phyloP scores from a whole-genome alignment of 2,797 vertebrate genomes.

The Hydrophis major region DNA sequence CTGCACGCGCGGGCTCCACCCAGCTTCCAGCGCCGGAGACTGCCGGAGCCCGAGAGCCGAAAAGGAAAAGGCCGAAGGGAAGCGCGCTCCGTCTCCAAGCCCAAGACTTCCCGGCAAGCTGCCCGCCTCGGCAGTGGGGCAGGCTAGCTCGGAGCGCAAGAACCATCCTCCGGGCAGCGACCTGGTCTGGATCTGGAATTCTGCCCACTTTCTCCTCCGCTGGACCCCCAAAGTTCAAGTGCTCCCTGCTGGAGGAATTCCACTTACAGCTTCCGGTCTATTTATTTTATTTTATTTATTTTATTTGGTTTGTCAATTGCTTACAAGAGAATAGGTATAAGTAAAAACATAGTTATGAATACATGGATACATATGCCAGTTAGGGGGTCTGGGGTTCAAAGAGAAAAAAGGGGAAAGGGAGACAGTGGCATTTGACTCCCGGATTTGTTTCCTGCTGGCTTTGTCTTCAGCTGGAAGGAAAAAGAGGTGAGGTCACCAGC shows the following conservation, averaged over 20 bases:
- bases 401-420: not conserved
- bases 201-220: not conserved
- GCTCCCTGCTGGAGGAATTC: not conserved
- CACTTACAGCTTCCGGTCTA: not conserved
- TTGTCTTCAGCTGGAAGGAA: not conserved
- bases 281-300: not conserved
- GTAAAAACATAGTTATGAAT: too few relatives aligned
- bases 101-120: not conserved
- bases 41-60: not conserved
- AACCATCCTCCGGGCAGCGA: not conserved
- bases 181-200: not conserved
- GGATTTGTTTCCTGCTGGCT: not conserved
- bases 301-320: too few relatives aligned
- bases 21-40: constrained; percentile 42
- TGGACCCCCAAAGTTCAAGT: not conserved
- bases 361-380: too few relatives aligned
- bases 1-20: constrained; percentile 65
- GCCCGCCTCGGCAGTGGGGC: not conserved
- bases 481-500: not conserved
- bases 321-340: too few relatives aligned
- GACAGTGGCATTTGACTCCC: not conserved
- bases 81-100: not conserved
- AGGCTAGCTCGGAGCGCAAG: not conserved
- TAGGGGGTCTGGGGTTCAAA: not conserved
- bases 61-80: not conserved